A percentile compares a stretch with the other conserved stretches of the same genome.
Conservation (phyloP, 1,140 invertebrate species). For the Mamestra configurata region DNA sequence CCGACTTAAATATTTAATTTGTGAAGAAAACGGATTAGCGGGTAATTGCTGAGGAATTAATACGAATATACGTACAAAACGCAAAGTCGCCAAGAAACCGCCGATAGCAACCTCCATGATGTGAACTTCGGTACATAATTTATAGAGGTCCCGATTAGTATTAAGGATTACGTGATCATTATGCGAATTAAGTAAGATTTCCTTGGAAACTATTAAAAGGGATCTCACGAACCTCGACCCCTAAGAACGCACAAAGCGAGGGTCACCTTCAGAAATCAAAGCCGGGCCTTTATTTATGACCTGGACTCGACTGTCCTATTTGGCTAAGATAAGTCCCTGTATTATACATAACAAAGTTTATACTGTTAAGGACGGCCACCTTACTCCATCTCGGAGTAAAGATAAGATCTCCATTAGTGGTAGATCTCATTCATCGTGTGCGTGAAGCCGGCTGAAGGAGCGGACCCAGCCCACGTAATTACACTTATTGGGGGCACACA, state of each 20-base stretch:
- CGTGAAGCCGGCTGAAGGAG: slow-evolving; percentile 69
- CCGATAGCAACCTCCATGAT: slow-evolving; percentile 24
- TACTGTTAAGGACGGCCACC: slow-evolving; percentile 76
- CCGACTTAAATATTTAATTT: slow-evolving; percentile 84
- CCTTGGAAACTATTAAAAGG: slow-evolving; percentile 80
- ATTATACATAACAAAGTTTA: slow-evolving; percentile 79
- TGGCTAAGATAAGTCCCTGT: slow-evolving; percentile 78
- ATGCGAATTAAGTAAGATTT: slow-evolving; percentile 78
- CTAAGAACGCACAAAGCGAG: slow-evolving; percentile 71
- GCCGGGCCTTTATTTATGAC: slow-evolving; percentile 84
- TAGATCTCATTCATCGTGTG: slow-evolving; percentile 82
- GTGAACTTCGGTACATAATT: slow-evolving; percentile 58
- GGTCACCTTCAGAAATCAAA: slow-evolving; percentile 86
- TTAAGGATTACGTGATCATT: slow-evolving; percentile 75
- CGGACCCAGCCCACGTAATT: slow-evolving; percentile 72
- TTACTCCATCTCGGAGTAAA: slow-evolving; percentile 76
- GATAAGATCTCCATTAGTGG: slow-evolving; percentile 86
- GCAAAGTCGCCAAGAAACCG: slow-evolving; percentile 25
- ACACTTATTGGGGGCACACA: slow-evolving; percentile 72
- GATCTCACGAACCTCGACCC: slow-evolving; percentile 71
- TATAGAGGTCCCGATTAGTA: slow-evolving; percentile 68
- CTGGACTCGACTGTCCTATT: slow-evolving; percentile 76
- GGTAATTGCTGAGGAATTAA: slow-evolving; percentile 77
- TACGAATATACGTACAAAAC: slow-evolving; percentile 56
- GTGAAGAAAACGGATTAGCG: slow-evolving; percentile 80